phyloP scores from a whole-genome alignment of 2,888 invertebrate species.

The Caenorhabditis wallacei region DNA sequence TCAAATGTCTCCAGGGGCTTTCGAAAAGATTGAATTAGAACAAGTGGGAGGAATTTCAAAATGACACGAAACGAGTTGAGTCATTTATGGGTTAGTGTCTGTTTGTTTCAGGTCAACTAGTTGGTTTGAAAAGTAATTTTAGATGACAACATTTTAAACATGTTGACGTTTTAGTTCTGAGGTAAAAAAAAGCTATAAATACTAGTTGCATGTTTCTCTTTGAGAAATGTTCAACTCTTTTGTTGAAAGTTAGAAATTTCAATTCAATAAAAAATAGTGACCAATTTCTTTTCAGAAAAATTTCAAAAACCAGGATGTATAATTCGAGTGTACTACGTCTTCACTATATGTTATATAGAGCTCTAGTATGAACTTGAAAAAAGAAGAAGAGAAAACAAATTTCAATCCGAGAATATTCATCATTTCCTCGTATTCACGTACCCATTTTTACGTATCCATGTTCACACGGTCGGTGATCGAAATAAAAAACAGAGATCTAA shows the following conservation, averaged over 20 bases:
- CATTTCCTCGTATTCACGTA: slow-evolving; percentile 14
- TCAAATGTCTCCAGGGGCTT: slow-evolving; percentile 52
- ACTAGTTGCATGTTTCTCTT: too few relatives aligned
- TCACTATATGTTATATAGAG: neutral
- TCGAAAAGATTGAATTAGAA: slow-evolving; percentile 60
- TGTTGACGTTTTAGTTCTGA: neutral
- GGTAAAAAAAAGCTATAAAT: too few relatives aligned
- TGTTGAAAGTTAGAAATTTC: neutral
- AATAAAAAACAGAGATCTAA: slow-evolving; percentile 36
- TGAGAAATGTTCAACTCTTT: neutral
- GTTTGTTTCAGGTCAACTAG: neutral
- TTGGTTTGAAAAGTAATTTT: neutral
- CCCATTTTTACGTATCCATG: slow-evolving; percentile 13
- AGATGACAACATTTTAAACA: neutral
- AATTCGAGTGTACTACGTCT: slow-evolving; percentile 16
- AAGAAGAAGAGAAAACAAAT: slow-evolving; percentile 16
- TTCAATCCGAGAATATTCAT: slow-evolving; percentile 27
- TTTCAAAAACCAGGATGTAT: slow-evolving; percentile 33
- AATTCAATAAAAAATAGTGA: slow-evolving; percentile 9
- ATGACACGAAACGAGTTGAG: slow-evolving; percentile 10
- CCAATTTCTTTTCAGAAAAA: slow-evolving; percentile 4
- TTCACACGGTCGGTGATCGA: slow-evolving; percentile 48
- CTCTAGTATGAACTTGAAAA: neutral
- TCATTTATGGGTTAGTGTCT: slow-evolving; percentile 12
- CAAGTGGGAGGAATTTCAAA: slow-evolving; percentile 49